phyloP scores from a whole-genome alignment of 2,113 vertebrate species.

The Chlamydotis undulata region DNA sequence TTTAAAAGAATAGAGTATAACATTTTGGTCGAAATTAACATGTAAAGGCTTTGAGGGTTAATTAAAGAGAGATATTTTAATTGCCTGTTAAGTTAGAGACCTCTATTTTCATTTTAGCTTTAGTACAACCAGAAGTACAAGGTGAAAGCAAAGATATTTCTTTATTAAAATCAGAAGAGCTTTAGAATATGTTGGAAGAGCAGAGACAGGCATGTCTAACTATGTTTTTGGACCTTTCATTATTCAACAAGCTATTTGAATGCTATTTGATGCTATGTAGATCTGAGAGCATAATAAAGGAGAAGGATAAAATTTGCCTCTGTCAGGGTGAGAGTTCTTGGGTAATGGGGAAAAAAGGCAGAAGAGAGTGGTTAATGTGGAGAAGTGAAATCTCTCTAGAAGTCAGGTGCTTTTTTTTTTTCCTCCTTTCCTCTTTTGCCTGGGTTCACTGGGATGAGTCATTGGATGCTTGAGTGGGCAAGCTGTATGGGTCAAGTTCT shows the following conservation, averaged over 20 bases:
- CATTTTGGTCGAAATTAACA: neutral
- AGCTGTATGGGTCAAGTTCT: neutral
- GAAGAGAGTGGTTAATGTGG: neutral
- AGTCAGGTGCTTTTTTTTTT: neutral
- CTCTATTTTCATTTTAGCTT: slow-evolving; percentile 2
- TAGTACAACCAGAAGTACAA: slow-evolving; percentile 10
- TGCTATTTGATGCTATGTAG: neutral
- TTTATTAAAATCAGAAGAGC: slow-evolving; percentile 35
- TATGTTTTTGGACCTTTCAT: neutral
- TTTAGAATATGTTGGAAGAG: neutral
- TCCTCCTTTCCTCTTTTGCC: neutral
- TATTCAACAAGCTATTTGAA: neutral
- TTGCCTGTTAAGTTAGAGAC: neutral
- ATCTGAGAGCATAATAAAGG: neutral
- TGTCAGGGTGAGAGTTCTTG: neutral
- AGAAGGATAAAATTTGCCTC: neutral
- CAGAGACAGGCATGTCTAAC: neutral
- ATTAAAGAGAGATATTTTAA: neutral
- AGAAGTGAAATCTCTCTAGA: neutral
- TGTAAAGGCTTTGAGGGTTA: neutral
- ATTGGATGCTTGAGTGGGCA: neutral
- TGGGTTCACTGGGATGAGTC: neutral
- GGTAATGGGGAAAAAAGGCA: neutral
- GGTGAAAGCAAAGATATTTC: slow-evolving; percentile 11
- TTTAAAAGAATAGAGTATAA: neutral